Percentiles rank a stretch among this genome's conserved stretches.
These are phyloP conservation scores for Melanostigma gelatinosum DNA, from an alignment of 2,113 vertebrate genomes.

Conservation along the genomic window DNA sequence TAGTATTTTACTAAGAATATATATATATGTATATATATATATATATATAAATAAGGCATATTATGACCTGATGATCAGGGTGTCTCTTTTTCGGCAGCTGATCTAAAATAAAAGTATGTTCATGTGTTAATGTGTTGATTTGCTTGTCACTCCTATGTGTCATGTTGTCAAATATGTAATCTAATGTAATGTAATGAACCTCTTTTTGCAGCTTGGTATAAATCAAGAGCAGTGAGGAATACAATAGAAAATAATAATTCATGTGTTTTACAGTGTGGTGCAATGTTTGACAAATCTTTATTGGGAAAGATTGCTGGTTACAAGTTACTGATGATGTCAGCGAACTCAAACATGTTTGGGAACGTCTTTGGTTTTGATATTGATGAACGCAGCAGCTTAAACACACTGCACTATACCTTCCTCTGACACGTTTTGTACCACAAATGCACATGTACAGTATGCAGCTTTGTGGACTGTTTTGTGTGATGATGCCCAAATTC, in stretches of 20 bases:
- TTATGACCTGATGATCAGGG: neutral
- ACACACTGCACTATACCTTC: neutral
- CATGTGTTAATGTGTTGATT: neutral
- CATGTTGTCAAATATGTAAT: neutral
- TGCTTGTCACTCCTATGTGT: neutral
- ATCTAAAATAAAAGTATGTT: neutral
- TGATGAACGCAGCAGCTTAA: conserved; percentile 6
- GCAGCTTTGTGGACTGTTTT: conserved; percentile 46
- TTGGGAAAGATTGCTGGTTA: neutral
- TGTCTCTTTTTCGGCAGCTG: neutral
- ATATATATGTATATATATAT: no score
- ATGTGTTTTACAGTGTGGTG: neutral
- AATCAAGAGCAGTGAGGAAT: neutral
- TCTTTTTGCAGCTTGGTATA: neutral
- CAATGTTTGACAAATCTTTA: neutral
- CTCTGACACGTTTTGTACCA: neutral
- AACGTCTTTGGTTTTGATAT: neutral
- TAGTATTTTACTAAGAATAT: neutral
- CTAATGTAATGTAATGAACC: neutral
- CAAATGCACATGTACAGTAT: conserved; percentile 38
- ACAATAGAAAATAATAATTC: neutral
- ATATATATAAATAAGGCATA: neutral
- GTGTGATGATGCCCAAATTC: conserved; percentile 52
- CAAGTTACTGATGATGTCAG: neutral
- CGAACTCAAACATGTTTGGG: neutral